A percentile compares a stretch with the other conserved stretches of the same genome.
Conservation (phyloP, 2,888 invertebrate species). For the Bibio marci region DNA sequence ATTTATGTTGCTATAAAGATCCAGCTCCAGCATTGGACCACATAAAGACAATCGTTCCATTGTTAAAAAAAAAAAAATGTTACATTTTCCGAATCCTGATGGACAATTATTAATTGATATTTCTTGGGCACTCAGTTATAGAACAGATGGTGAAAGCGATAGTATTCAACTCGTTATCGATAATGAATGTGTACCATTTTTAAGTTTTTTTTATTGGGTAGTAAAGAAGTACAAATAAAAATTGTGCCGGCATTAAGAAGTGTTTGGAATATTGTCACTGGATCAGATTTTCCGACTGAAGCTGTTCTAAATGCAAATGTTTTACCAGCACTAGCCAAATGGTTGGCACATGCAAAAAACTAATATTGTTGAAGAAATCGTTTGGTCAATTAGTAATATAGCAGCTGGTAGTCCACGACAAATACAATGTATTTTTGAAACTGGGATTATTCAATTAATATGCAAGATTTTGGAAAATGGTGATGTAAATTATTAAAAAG, state of each 20-base stretch:
- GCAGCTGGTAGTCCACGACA: conserved; percentile 74
- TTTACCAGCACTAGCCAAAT: conserved; percentile 40
- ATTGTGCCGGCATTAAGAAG: conserved; percentile 75
- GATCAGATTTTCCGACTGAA: conserved; percentile 74
- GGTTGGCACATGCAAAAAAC: conserved; percentile 42
- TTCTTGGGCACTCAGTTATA: conserved; percentile 88
- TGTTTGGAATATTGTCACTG: conserved; percentile 91
- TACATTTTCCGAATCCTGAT: conserved; percentile 45
- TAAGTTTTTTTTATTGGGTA: conserved; percentile 58
- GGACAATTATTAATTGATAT: conserved; percentile 71
- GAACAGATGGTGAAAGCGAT: conserved; percentile 83
- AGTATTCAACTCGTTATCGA: conserved; percentile 72
- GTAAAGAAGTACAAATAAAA: conserved; percentile 45
- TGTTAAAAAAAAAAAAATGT: conserved; percentile 55
- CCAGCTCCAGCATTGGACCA: conserved; percentile 69
- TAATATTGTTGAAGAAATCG: conserved; percentile 29
- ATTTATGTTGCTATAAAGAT: conserved; percentile 87
- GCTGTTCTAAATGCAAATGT: conserved; percentile 62
- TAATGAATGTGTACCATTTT: conserved; percentile 46
- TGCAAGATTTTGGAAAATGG: conserved; percentile 28
- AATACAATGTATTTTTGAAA: conserved; percentile 63
- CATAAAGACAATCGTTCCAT: conserved; percentile 57
- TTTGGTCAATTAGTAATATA: conserved; percentile 86
- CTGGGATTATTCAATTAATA: conserved; percentile 42
- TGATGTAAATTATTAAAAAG: conserved; percentile 57